Evolutionary conservation across 2,888 invertebrate genomes (phyloP).

Genomic region (Acleris cristana): DNA sequence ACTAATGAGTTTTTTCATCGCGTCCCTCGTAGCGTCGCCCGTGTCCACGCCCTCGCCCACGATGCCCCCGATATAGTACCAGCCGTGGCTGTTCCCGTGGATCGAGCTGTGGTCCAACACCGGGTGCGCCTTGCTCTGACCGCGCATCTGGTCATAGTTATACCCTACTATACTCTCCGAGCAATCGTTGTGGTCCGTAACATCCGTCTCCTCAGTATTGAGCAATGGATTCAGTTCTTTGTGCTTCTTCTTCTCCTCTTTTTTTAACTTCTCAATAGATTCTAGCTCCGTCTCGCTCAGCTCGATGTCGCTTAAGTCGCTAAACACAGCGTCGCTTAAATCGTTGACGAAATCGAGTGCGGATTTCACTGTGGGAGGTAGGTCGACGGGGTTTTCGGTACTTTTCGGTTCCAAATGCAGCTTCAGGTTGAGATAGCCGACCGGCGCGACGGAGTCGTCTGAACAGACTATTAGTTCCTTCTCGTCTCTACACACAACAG

Average conservation of each 20-base stretch:
- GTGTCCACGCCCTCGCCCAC: constrained; percentile 87
- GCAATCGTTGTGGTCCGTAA: constrained; percentile 59
- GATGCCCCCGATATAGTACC: constrained; percentile 93
- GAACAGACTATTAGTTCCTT: constrained; percentile 94
- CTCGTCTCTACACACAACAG: constrained; percentile 86
- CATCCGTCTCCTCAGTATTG: constrained; percentile 54
- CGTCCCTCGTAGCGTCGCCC: constrained; percentile 86
- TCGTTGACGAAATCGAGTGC: constrained; percentile 85
- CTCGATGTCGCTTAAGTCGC: constrained; percentile 86
- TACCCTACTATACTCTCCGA: constrained; percentile 68
- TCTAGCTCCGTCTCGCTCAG: constrained; percentile 86
- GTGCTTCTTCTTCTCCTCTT: constrained; percentile 73
- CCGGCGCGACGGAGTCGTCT: constrained; percentile 96
- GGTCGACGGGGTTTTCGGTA: constrained; percentile 60
- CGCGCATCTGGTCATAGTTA: constrained; percentile 69
- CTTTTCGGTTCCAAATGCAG: constrained; percentile 90
- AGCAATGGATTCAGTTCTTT: constrained; percentile 74
- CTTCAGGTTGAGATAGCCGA: constrained; percentile 96
- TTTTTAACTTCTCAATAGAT: constrained; percentile 81
- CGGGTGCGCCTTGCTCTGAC: constrained; percentile 83
- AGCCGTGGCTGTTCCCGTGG: constrained; percentile 88
- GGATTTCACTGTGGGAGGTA: constrained; percentile 80
- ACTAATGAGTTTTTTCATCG: constrained; percentile 91
- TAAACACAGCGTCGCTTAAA: constrained; percentile 85
- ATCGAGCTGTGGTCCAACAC: constrained; percentile 85